phyloP scores from a whole-genome alignment of 1,140 invertebrate genomes.

The Anoplophora glabripennis region DNA sequence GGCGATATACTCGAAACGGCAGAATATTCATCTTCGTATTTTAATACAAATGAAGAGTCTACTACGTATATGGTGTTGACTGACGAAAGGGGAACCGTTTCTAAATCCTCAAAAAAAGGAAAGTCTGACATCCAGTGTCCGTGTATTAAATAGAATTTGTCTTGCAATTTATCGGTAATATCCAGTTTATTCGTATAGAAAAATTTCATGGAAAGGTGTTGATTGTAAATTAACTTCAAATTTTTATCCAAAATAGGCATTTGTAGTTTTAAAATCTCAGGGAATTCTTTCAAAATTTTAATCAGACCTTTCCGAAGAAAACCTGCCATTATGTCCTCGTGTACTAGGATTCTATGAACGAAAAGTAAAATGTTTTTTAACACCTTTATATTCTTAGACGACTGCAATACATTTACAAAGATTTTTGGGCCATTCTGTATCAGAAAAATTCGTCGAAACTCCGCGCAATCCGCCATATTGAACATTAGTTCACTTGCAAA shows the following conservation, averaged over 20 bases:
- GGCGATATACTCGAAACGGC: too few species aligned
- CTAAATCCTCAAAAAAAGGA: constrained; percentile 38
- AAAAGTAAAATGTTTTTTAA: constrained; percentile 33
- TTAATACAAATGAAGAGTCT: constrained; percentile 33
- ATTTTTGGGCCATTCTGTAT: constrained; percentile 24
- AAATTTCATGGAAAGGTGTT: constrained; percentile 41
- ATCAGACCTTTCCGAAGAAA: constrained; percentile 31
- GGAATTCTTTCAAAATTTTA: constrained; percentile 23
- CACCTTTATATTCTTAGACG: constrained; percentile 23
- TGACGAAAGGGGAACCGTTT: constrained; percentile 29
- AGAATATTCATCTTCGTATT: too few species aligned
- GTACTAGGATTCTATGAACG: constrained; percentile 29
- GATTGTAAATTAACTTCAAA: constrained; percentile 27
- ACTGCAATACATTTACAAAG: constrained; percentile 22
- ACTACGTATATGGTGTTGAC: constrained; percentile 39
- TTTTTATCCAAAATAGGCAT: constrained; percentile 27
- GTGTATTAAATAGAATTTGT: constrained; percentile 40
- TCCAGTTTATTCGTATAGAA: constrained; percentile 32
- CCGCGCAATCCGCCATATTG: too few species aligned
- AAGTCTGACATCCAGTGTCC: constrained; percentile 33
- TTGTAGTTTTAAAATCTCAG: constrained; percentile 18
- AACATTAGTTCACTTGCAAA: too few species aligned
- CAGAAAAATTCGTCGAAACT: constrained; percentile 34
- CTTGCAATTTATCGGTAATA: constrained; percentile 34
- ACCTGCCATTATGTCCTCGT: constrained; percentile 28